Evolutionary conservation across 1,140 invertebrate genomes (phyloP), one percentile per base, ranked within the genome.

Genomic region (Heliconius hermathena): DNA sequence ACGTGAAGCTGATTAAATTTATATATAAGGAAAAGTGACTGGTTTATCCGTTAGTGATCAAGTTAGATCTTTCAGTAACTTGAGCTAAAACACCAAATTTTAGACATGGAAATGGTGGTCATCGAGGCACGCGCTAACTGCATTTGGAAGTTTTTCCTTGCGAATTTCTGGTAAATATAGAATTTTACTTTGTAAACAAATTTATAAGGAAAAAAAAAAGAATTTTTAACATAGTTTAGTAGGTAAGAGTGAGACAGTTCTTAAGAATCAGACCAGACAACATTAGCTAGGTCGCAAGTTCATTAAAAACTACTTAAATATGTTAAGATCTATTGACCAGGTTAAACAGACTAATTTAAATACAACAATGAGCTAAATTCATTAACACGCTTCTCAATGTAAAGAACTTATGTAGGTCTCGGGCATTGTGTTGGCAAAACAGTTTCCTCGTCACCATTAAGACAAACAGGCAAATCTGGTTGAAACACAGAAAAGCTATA

Each of bases 401-500:
- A 22, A 60, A 22, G 0, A 71, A 76, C 49, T 20, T 20, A 52
- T 52, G 49, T 52, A 18, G 60, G 60, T 76, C 60, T 66, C 36
- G 74, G 60, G 33, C 74, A 76, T 71, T 70, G 29, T 76, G 18
- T 76, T 71, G n/a, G 29, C 38, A 49, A 49, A 71, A 71, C 74
- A 76, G 29, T 38, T 54, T 38, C 22, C 20, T 46, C 46, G 74
- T 46, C 46, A 41, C 60, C 33, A 36, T 70, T 76, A 76, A 60
- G 33, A 66, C 66, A 20, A 76, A 49, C 74, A 76, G 8, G 74
- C 26, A 76, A 75, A 33, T 75, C 33, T 22, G 57, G 54, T 66
- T 66, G 33, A 38, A 57, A 77, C 76, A 72, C 49, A 72, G 41
- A 77, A 71, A 77, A 20, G 76, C 76, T 22, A 72, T 72, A 77